Evolutionary conservation across 2,113 vertebrate genomes (phyloP).

Genomic region (Trogon surrucura): DNA sequence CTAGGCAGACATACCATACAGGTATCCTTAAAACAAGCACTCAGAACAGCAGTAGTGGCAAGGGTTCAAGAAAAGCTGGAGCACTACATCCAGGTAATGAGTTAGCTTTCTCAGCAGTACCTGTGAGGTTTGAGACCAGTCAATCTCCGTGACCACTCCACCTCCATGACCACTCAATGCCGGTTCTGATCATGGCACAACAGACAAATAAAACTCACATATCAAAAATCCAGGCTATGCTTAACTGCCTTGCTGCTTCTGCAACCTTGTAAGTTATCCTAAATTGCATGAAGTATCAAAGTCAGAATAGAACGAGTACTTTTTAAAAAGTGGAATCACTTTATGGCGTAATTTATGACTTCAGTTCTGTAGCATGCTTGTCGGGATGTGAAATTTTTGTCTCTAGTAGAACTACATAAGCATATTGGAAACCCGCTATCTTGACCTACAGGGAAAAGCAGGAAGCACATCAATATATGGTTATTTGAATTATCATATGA

Average conservation of each 20-base stretch:
- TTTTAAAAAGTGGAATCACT: neutral
- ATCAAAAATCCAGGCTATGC: neutral
- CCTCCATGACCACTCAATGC: neutral
- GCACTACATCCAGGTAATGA: neutral
- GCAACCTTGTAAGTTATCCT: neutral
- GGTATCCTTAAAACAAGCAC: neutral
- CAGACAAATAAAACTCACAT: neutral
- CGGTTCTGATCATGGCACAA: neutral
- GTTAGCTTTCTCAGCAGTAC: neutral
- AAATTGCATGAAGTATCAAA: neutral
- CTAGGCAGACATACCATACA: neutral
- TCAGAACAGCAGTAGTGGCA: rapidly evolving
- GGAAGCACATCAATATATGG: neutral
- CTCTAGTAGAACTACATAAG: neutral
- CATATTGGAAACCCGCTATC: neutral
- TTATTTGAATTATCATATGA: neutral
- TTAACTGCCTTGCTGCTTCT: neutral
- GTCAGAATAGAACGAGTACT: neutral
- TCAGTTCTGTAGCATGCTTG: neutral
- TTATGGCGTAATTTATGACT: neutral
- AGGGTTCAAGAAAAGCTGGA: neutral
- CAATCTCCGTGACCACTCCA: neutral
- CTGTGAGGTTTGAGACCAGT: neutral
- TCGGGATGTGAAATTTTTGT: neutral
- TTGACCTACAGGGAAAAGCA: neutral